Conservation (phyloP, 2,888 invertebrate species). For the Cremastobaeus sp. region DNA sequence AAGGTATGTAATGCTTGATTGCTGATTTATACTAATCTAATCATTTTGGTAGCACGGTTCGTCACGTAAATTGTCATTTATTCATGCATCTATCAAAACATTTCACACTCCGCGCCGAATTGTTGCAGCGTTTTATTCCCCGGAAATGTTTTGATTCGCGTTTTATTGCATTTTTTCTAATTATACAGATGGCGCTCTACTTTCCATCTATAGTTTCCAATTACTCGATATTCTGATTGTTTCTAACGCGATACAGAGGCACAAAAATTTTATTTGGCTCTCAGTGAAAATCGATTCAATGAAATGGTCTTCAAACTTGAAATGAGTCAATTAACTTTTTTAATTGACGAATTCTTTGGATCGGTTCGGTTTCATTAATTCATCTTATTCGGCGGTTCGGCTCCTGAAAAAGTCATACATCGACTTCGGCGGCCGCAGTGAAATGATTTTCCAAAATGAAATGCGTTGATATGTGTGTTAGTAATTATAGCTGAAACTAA, state of each 20-base stretch:
- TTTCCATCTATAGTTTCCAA: neutral
- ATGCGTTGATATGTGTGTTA: slow-evolving; percentile 1
- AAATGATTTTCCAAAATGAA: no score
- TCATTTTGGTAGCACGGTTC: slow-evolving; percentile 24
- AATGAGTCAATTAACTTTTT: slow-evolving; percentile 69
- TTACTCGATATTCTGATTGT: neutral
- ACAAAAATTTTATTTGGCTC: slow-evolving; percentile 12
- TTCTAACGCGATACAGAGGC: neutral
- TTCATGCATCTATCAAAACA: no score
- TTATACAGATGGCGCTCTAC: no score
- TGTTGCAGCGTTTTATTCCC: no score
- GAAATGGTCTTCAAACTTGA: slow-evolving; percentile 47
- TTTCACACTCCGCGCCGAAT: no score
- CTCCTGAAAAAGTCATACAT: no score
- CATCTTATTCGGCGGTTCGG: slow-evolving; percentile 9
- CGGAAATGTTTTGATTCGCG: no score
- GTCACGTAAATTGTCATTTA: slow-evolving; percentile 26
- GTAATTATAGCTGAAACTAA: slow-evolving; percentile 15
- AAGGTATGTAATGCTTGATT: slow-evolving; percentile 38
- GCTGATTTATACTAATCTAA: slow-evolving; percentile 45
- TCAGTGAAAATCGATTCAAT: slow-evolving; percentile 18
- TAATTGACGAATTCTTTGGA: slow-evolving; percentile 60
- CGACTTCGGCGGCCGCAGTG: no score
- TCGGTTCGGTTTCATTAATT: slow-evolving; percentile 26
- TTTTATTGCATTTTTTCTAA: no score